Evolutionary conservation across 2,797 vertebrate species (phyloP).

Genomic region (Periparus ater): DNA sequence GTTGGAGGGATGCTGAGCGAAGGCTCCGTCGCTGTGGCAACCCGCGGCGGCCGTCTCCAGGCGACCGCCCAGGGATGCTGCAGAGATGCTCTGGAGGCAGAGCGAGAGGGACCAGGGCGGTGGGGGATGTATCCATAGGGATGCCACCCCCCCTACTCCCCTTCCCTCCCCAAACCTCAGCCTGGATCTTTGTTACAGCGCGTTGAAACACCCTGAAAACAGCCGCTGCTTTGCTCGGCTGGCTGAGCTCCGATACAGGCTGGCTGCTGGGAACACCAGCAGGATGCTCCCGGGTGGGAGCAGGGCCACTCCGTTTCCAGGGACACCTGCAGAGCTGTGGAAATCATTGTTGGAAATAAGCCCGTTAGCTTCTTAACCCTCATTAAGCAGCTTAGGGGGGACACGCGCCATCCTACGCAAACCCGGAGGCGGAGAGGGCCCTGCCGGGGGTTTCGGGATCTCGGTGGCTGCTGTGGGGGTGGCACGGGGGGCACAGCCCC

Average conservation of each 20-base stretch:
- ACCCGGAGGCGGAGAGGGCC: not conserved
- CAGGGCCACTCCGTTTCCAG: not conserved
- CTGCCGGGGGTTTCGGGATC: not conserved
- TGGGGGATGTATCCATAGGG: not conserved
- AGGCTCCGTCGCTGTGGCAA: conserved; percentile 62
- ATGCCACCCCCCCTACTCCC: not conserved
- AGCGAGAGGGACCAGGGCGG: not conserved
- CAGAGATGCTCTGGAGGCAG: not conserved
- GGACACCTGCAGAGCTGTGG: conserved; percentile 57
- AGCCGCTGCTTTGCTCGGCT: accelerated
- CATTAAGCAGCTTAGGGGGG: conserved; percentile 54
- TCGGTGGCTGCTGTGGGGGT: accelerated
- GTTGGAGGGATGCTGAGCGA: conserved; percentile 34
- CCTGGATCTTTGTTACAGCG: not conserved
- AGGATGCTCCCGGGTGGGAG: not conserved
- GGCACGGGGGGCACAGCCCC: not conserved
- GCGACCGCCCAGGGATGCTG: conserved; percentile 61
- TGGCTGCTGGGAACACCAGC: not conserved
- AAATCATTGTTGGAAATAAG: conserved; percentile 52
- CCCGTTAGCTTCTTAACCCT: conserved; percentile 59
- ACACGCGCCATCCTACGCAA: conserved; percentile 1
- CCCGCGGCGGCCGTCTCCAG: conserved; percentile 47
- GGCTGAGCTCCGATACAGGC: not conserved
- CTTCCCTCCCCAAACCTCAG: not conserved
- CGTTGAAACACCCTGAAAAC: not conserved